A percentile compares a stretch with the other conserved stretches of the same genome.
These are phyloP conservation scores for Dryocosmus kuriphilus DNA, from an alignment of 2,888 invertebrate species.

Conservation along the genomic window DNA sequence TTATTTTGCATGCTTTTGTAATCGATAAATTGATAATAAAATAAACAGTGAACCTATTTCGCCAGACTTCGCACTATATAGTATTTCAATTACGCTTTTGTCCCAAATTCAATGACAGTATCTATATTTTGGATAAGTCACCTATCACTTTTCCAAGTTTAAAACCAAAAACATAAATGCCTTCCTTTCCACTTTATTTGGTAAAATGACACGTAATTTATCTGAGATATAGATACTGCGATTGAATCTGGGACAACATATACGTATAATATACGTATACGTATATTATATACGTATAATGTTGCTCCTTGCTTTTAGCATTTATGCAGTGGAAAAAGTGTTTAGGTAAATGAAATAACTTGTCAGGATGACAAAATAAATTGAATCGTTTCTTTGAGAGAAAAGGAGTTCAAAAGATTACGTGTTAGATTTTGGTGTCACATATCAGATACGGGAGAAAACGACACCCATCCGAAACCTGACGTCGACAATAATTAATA, in stretches of 20 bases:
- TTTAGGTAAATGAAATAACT: neutral
- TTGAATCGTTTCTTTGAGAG: slow-evolving; percentile 15
- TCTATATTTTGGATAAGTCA: too few species aligned
- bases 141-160: too few species aligned
- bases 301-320: neutral
- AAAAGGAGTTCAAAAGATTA: slow-evolving; percentile 22
- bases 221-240: too few species aligned
- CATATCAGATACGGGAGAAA: slow-evolving; percentile 26
- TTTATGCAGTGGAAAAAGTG: neutral
- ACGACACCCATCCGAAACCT: slow-evolving; percentile 31
- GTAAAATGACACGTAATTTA: too few species aligned
- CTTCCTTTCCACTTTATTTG: too few species aligned
- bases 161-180: too few species aligned
- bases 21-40: neutral
- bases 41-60: neutral
- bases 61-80: neutral
- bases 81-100: neutral
- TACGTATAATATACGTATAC: slow-evolving; percentile 10
- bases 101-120: too few species aligned
- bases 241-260: too few species aligned
- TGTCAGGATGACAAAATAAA: neutral
- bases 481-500: slow-evolving; percentile 67
- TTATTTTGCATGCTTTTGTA: neutral
- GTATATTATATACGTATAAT: slow-evolving; percentile 21
- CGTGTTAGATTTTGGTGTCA: slow-evolving; percentile 21